Evolutionary conservation across 2,797 vertebrate genomes (phyloP).

Genomic region (Siniperca obscura): DNA sequence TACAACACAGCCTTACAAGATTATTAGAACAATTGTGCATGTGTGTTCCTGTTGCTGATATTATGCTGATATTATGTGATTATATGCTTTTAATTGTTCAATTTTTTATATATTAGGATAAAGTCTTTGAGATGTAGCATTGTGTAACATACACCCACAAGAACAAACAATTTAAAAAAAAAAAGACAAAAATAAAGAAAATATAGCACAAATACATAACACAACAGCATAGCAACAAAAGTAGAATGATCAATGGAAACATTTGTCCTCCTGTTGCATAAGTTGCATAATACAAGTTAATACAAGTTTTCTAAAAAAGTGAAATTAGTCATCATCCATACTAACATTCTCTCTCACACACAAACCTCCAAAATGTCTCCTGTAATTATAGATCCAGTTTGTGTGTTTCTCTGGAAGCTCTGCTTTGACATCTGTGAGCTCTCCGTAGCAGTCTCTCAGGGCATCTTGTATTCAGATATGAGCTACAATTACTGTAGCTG

Average conservation of each 20-base stretch:
- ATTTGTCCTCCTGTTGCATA: not conserved
- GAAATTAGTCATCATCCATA: slow-evolving; percentile 6
- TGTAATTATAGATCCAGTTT: slow-evolving; percentile 67
- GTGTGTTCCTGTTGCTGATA: not conserved
- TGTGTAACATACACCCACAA: too few species aligned
- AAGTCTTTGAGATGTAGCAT: not conserved
- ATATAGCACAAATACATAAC: not conserved
- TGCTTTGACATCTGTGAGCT: slow-evolving; percentile 57
- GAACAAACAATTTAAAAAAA: not conserved
- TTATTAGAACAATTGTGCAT: not conserved
- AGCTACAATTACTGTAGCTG: slow-evolving; percentile 12
- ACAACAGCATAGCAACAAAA: not conserved
- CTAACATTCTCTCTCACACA: slow-evolving; percentile 8
- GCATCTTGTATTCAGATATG: slow-evolving; percentile 25
- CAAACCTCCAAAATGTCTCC: slow-evolving; percentile 50
- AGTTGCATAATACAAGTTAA: not conserved
- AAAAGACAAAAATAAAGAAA: not conserved
- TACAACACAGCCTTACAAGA: not conserved
- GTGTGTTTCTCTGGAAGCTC: slow-evolving; percentile 48
- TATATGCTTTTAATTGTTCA: not conserved
- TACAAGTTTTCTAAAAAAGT: not conserved
- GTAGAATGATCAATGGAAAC: not conserved
- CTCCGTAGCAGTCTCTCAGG: slow-evolving; percentile 36
- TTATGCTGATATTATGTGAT: not conserved
- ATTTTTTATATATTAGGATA: not conserved